phyloP scores from a whole-genome alignment of 2,797 vertebrate genomes.

The Amblyraja radiata region DNA sequence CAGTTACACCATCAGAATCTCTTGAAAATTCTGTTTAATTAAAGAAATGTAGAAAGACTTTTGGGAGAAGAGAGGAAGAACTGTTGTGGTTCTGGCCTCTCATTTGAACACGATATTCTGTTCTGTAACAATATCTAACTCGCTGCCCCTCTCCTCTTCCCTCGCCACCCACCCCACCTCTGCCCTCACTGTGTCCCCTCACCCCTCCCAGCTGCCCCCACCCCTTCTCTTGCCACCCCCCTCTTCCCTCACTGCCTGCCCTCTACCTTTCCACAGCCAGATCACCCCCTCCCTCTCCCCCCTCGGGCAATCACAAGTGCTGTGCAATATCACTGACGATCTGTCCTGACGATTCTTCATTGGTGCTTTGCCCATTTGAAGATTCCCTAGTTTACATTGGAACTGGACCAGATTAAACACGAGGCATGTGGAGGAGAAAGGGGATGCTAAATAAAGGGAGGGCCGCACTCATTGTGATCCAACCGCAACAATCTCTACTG shows the following conservation, averaged over 20 bases:
- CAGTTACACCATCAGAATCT: neutral
- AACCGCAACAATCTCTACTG: neutral
- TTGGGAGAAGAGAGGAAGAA: neutral
- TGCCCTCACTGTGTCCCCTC: no score
- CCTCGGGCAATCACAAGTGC: neutral
- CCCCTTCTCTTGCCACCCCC: no score
- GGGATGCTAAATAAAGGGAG: neutral
- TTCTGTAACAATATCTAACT: neutral
- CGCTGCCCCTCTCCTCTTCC: no score
- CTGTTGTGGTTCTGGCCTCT: neutral
- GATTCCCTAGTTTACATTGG: conserved; percentile 12
- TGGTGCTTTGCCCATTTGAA: neutral
- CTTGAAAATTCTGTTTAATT: conserved; percentile 22
- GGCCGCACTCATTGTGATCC: neutral
- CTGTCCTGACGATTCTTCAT: neutral
- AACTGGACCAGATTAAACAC: neutral
- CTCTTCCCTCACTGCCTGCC: no score
- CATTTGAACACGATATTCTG: neutral
- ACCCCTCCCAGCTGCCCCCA: no score
- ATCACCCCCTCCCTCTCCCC: no score
- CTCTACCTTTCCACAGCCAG: no score
- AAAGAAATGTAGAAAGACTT: neutral
- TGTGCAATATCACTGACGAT: neutral
- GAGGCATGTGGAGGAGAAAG: neutral
- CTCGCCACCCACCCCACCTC: no score